A percentile compares a stretch with the other conserved stretches of the same genome.
Conservation (phyloP, 2,888 invertebrate genomes). For the Lithophane ornitopus region DNA sequence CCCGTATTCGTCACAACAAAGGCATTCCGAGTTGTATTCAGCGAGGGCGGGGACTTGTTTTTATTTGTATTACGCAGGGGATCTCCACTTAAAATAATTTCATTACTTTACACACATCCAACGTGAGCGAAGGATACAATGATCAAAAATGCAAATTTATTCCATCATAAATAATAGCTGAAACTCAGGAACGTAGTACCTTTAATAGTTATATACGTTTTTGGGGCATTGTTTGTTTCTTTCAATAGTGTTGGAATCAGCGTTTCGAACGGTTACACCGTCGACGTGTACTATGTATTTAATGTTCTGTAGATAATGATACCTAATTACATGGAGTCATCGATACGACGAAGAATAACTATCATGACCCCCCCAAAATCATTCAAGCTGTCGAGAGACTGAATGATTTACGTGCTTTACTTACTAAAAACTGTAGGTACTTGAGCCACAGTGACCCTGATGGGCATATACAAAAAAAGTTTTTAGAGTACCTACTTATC, state of each 20-base stretch:
- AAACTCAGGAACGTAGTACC: neutral
- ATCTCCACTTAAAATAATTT: slow-evolving; percentile 25
- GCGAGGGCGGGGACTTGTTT: neutral
- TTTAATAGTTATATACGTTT: neutral
- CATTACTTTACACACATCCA: slow-evolving; percentile 8
- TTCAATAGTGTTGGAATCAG: too few relatives aligned
- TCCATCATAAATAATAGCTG: slow-evolving; percentile 21
- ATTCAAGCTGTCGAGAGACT: too few relatives aligned
- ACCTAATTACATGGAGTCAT: too few relatives aligned
- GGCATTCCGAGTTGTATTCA: neutral
- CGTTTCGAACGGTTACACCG: neutral
- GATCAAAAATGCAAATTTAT: slow-evolving; percentile 33
- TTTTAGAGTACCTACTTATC: too few relatives aligned
- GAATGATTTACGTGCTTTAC: too few relatives aligned
- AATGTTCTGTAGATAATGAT: neutral
- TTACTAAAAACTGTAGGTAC: too few relatives aligned
- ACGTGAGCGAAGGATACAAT: slow-evolving; percentile 4
- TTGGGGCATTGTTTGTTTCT: neutral
- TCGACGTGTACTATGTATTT: neutral
- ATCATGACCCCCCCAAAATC: too few relatives aligned
- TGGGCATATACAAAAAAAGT: too few relatives aligned
- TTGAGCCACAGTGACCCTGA: too few relatives aligned
- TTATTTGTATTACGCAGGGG: slow-evolving; percentile 7
- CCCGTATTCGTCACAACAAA: slow-evolving; percentile 3
- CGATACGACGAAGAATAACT: too few relatives aligned